Conservation (phyloP, 2,888 invertebrate species). For the Neocrepidodera transversa region DNA sequence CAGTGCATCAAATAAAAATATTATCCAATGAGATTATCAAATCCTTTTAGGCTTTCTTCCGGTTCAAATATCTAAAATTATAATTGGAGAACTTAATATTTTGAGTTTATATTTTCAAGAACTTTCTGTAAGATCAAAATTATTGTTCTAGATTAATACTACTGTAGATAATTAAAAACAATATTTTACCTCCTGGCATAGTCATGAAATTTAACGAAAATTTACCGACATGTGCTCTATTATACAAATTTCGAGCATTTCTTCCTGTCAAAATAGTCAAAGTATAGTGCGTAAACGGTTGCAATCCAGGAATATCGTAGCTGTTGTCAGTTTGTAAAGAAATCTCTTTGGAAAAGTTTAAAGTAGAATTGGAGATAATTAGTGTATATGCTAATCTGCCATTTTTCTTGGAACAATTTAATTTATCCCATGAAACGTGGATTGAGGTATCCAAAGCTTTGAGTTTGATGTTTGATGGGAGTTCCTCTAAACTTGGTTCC, state of each 20-base stretch:
- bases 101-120: too few species aligned
- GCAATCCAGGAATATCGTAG: slow-evolving; percentile 46
- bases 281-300: slow-evolving; percentile 50
- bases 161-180: neutral
- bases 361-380: slow-evolving; percentile 38
- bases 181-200: slow-evolving; percentile 48
- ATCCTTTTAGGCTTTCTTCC: too few species aligned
- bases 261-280: slow-evolving; percentile 49
- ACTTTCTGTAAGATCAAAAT: too few species aligned
- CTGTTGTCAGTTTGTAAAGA: slow-evolving; percentile 43
- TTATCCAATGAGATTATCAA: too few species aligned
- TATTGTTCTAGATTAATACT: too few species aligned
- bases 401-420: slow-evolving; percentile 47
- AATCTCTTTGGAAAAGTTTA: slow-evolving; percentile 40
- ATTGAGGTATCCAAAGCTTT: slow-evolving; percentile 44
- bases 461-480: slow-evolving; percentile 49
- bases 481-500: slow-evolving; percentile 49
- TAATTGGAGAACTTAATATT: too few species aligned
- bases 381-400: slow-evolving; percentile 51
- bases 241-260: slow-evolving; percentile 42
- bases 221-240: slow-evolving; percentile 37
- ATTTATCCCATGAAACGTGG: slow-evolving; percentile 50
- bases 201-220: slow-evolving; percentile 50
- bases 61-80: too few species aligned
- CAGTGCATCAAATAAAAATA: too few species aligned